Percentiles rank a stretch among this genome's conserved stretches.
Evolutionary conservation across 2,113 vertebrate species (phyloP).

Genomic region (Erythrocercus mccallii): DNA sequence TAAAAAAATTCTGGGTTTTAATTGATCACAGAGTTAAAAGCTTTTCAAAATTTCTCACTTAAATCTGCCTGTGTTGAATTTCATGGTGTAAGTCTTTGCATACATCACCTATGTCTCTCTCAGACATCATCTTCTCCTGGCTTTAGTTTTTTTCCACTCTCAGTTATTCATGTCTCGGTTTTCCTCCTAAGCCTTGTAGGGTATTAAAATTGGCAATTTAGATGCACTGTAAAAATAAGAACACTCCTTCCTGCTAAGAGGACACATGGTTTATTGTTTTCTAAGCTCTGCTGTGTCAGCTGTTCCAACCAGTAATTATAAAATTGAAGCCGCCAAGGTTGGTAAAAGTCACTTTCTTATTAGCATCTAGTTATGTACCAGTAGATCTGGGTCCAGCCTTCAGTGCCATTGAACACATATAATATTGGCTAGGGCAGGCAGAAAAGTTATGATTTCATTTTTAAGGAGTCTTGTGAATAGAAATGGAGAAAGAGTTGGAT

Average conservation of each 20-base stretch:
- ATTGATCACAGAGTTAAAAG: neutral
- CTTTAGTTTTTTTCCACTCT: neutral
- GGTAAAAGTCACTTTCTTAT: constrained; percentile 32
- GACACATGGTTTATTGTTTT: constrained; percentile 24
- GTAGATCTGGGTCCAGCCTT: neutral
- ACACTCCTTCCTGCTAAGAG: neutral
- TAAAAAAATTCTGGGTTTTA: neutral
- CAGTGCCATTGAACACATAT: neutral
- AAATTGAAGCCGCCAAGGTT: neutral
- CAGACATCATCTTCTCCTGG: neutral
- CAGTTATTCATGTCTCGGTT: neutral
- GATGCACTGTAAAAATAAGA: neutral
- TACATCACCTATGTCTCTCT: neutral
- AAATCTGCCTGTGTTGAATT: neutral
- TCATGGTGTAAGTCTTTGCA: neutral
- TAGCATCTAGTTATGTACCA: neutral
- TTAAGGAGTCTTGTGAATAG: neutral
- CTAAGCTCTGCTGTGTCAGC: neutral
- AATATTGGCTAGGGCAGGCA: neutral
- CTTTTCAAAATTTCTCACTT: neutral
- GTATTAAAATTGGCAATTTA: neutral
- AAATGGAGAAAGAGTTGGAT: constrained; percentile 8
- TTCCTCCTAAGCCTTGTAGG: neutral
- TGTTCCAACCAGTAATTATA: neutral
- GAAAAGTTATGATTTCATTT: constrained; percentile 15